Evolutionary conservation across 2,888 invertebrate species (phyloP).

Genomic region (Hesperia comma): DNA sequence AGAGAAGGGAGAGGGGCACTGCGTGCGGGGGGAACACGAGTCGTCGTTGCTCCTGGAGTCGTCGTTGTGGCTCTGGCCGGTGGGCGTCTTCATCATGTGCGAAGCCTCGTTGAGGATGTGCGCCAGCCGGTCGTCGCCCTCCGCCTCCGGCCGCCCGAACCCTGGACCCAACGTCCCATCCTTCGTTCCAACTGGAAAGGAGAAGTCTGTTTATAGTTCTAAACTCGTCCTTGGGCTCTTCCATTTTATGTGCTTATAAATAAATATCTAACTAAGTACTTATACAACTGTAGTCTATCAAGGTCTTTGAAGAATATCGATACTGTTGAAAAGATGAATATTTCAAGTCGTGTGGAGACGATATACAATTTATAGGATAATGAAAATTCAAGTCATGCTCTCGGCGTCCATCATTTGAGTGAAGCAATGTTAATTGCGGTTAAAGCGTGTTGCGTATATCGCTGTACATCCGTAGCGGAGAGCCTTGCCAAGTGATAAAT

Average conservation of each 20-base stretch:
- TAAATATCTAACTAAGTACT: too few species aligned
- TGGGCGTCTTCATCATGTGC: conserved; percentile 91
- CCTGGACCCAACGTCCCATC: conserved; percentile 90
- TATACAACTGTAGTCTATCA: neutral
- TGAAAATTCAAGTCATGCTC: conserved; percentile 46
- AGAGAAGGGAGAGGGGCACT: conserved; percentile 92
- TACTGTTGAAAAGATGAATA: neutral
- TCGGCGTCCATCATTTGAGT: conserved; percentile 53
- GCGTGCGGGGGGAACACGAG: conserved; percentile 90
- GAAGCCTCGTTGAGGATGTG: conserved; percentile 97
- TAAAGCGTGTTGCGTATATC: conserved; percentile 67
- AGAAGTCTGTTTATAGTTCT: conserved; percentile 38
- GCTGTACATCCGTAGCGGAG: conserved; percentile 46
- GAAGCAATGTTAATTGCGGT: conserved; percentile 74
- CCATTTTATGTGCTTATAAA: conserved; percentile 1
- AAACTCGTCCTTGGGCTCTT: conserved; percentile 31
- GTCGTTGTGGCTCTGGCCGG: conserved; percentile 75
- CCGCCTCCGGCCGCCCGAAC: conserved; percentile 89
- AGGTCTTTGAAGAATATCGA: neutral
- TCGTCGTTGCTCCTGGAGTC: conserved; percentile 91
- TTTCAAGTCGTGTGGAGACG: neutral
- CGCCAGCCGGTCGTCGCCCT: conserved; percentile 95
- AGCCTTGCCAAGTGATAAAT: conserved; percentile 81
- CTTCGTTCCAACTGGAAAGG: conserved; percentile 87
- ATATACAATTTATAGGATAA: conserved; percentile 18